A percentile compares a stretch with the other conserved stretches of the same genome.
phyloP scores from a whole-genome alignment of 2,113 vertebrate genomes.

The Rhagologus leucostigma region DNA sequence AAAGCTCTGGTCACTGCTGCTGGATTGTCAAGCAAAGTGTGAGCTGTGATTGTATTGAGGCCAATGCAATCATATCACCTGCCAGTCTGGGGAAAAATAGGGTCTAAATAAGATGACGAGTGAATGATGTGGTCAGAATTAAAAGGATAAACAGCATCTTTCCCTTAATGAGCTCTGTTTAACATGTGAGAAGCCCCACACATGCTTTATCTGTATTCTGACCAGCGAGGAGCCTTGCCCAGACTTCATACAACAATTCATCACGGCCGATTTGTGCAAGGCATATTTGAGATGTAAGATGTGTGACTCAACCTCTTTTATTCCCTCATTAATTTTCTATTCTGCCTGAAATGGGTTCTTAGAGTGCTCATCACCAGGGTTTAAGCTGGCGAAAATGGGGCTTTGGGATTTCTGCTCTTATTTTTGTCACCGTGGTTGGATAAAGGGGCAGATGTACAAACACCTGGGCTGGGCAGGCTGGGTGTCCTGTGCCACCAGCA shows the following conservation, averaged over 20 bases:
- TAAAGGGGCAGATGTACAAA: neutral
- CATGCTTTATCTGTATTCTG: conserved; percentile 57
- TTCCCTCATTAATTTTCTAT: conserved; percentile 61
- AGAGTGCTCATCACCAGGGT: neutral
- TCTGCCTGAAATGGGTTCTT: conserved; percentile 45
- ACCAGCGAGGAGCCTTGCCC: neutral
- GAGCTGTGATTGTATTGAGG: neutral
- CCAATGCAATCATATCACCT: conserved; percentile 37
- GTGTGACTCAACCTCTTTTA: conserved; percentile 60
- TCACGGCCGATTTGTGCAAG: neutral
- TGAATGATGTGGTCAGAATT: conserved; percentile 37
- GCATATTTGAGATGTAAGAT: conserved; percentile 48
- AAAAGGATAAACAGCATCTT: conserved; percentile 28
- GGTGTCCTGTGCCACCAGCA: neutral
- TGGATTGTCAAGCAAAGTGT: neutral
- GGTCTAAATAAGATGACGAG: neutral
- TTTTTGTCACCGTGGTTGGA: neutral
- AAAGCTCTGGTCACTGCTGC: conserved; percentile 23
- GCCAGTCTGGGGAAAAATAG: conserved; percentile 14
- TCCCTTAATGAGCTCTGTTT: conserved; percentile 15
- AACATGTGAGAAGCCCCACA: conserved; percentile 31
- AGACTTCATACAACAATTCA: conserved; percentile 40
- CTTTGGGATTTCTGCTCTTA: neutral
- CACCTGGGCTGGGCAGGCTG: neutral
- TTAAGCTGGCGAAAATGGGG: neutral